A percentile compares a stretch with the other conserved stretches of the same genome.
Evolutionary conservation across 2,888 invertebrate species (phyloP).

Genomic region (Ormyrus thymus): DNA sequence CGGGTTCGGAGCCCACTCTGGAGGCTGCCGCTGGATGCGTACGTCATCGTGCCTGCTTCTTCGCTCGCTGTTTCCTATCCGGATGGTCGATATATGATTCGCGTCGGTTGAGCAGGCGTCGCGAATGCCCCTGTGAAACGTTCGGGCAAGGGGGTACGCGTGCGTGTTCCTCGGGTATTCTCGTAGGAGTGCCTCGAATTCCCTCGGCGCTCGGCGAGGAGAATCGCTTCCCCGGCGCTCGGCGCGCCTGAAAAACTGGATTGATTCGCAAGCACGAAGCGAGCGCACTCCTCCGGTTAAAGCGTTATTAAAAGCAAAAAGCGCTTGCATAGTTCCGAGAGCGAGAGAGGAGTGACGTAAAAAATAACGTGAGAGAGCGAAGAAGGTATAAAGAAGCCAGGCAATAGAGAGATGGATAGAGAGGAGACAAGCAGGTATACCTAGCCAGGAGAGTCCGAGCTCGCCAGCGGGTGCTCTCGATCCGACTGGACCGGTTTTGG

Average conservation of each 20-base stretch:
- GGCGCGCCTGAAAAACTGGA: too few species aligned
- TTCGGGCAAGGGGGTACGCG: neutral
- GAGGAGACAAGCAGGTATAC: slow-evolving; percentile 41
- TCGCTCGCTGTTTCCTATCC: neutral
- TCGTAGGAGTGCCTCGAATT: slow-evolving; percentile 18
- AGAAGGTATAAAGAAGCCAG: slow-evolving; percentile 16
- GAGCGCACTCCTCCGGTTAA: too few species aligned
- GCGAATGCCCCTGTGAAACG: neutral
- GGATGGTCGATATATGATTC: too few species aligned
- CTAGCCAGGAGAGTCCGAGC: slow-evolving; percentile 6
- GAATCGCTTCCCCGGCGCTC: too few species aligned
- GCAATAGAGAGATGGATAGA: slow-evolving; percentile 55
- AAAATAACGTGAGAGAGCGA: slow-evolving; percentile 8
- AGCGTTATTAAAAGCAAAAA: too few species aligned
- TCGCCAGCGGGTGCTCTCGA: slow-evolving; percentile 69
- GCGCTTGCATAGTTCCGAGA: too few species aligned
- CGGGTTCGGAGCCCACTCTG: neutral
- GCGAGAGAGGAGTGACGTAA: neutral
- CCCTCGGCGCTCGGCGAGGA: neutral
- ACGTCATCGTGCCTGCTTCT: neutral
- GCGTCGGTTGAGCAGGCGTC: too few species aligned
- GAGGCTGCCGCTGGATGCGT: neutral
- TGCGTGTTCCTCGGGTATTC: slow-evolving; percentile 9
- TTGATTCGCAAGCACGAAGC: too few species aligned
- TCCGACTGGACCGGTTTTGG: slow-evolving; percentile 74